A percentile compares a stretch with the other conserved stretches of the same genome.
Evolutionary conservation across 2,888 invertebrate species (phyloP).

Genomic region (Drosophila neoperkinsi): DNA sequence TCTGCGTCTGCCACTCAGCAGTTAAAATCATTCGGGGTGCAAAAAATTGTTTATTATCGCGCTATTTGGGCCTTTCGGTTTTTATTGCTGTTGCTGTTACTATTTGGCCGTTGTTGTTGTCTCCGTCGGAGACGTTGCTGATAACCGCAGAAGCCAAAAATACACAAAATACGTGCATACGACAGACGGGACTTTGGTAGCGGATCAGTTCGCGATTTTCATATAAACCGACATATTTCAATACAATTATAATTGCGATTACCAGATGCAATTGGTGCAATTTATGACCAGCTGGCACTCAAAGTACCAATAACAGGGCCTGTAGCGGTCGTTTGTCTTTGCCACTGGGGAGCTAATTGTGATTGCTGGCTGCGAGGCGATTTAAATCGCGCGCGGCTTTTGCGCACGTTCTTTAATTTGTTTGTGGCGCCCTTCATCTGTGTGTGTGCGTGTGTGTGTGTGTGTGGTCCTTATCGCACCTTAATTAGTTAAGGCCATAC

Average conservation of each 20-base stretch:
- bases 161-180: slow-evolving; percentile 33
- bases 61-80: slow-evolving; percentile 41
- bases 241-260: slow-evolving; percentile 13
- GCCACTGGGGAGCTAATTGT: background rate
- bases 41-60: slow-evolving; percentile 66
- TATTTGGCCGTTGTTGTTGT: slow-evolving; percentile 17
- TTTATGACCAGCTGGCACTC: slow-evolving; percentile 29
- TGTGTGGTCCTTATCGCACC: slow-evolving; percentile 65
- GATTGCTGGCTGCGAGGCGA: slow-evolving; percentile 1
- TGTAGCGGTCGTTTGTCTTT: slow-evolving; percentile 44
- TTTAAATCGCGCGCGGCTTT: slow-evolving; percentile 39
- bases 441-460: slow-evolving; percentile 35
- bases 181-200: slow-evolving; percentile 36
- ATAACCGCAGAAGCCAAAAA: slow-evolving; percentile 46
- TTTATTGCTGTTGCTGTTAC: slow-evolving; percentile 28
- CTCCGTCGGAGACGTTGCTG: slow-evolving; percentile 35
- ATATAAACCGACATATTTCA: slow-evolving; percentile 1
- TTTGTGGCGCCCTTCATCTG: background rate
- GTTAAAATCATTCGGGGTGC: slow-evolving; percentile 50
- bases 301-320: slow-evolving; percentile 21
- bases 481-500: slow-evolving; percentile 41
- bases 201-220: slow-evolving; percentile 44
- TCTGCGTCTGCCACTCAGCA: slow-evolving; percentile 15
- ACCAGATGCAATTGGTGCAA: slow-evolving; percentile 34
- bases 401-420: slow-evolving; percentile 54